Evolutionary conservation across 2,888 invertebrate species (phyloP).

Genomic region (Laspeyria flexula): DNA sequence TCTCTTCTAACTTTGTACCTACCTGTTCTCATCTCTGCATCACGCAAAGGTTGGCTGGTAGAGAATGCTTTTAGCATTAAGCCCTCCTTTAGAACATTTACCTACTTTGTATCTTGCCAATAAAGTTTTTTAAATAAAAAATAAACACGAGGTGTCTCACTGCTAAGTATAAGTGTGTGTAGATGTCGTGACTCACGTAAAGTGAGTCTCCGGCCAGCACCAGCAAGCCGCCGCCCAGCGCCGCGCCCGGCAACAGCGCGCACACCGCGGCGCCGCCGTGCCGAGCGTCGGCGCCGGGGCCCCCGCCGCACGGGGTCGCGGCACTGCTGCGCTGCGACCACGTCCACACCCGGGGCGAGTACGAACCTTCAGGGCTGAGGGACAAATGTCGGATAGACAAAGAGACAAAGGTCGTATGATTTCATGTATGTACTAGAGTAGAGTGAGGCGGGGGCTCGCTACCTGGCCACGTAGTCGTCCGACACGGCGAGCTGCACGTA

Average conservation of each 20-base stretch:
- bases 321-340: slow-evolving; percentile 1
- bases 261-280: slow-evolving; percentile 10
- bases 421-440: no score
- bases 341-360: slow-evolving; percentile 12
- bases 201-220: slow-evolving; percentile 7
- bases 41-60: no score
- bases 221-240: slow-evolving; percentile 21
- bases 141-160: no score
- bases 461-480: slow-evolving; percentile 3
- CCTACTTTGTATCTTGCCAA: not conserved
- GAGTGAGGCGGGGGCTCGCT: no score
- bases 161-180: no score
- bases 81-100: no score
- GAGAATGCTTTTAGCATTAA: no score
- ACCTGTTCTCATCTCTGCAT: no score
- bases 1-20: no score
- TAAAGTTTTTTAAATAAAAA: no score
- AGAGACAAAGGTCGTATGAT: no score
- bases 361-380: slow-evolving; percentile 11
- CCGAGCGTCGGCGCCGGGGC: slow-evolving; percentile 31
- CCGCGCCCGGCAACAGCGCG: slow-evolving; percentile 19
- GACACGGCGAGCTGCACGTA: slow-evolving; percentile 4
- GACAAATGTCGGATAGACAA: not conserved
- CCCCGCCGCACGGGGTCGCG: not conserved
- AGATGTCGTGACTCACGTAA: slow-evolving; percentile 3